These are phyloP conservation scores for Calliopsis andreniformis DNA, from an alignment of 1,140 invertebrate species.

Conservation along the genomic window DNA sequence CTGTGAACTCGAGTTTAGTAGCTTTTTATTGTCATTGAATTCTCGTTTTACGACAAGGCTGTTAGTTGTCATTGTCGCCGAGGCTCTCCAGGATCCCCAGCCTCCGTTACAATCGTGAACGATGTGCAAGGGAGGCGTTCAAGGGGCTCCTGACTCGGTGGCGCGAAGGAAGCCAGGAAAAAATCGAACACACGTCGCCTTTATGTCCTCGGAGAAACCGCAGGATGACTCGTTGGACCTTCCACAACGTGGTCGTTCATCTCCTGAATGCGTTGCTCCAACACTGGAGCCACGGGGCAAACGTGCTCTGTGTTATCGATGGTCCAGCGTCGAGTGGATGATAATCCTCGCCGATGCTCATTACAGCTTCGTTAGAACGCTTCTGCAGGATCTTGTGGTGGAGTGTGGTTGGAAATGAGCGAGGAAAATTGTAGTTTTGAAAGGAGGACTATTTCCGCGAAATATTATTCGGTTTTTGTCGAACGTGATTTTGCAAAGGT, in stretches of 20 bases:
- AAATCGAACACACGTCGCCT: neutral
- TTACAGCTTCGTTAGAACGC: constrained; percentile 31
- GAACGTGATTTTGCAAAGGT: neutral
- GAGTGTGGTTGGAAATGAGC: neutral
- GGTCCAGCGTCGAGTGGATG: neutral
- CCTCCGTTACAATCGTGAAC: neutral
- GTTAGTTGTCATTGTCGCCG: neutral
- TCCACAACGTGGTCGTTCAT: neutral
- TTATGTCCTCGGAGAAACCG: constrained; percentile 6
- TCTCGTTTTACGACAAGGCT: neutral
- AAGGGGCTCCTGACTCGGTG: neutral
- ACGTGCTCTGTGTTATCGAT: constrained; percentile 17
- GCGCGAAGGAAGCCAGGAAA: neutral
- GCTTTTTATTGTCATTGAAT: neutral
- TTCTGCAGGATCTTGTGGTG: neutral
- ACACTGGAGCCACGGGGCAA: neutral
- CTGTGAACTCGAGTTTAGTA: neutral
- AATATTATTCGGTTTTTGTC: constrained; percentile 11
- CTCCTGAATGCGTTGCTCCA: neutral
- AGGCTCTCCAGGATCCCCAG: too few species aligned
- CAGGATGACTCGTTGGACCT: neutral
- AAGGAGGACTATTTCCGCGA: neutral
- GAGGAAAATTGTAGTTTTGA: constrained; percentile 6
- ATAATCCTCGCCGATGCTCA: constrained; percentile 23
- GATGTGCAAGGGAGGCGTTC: neutral